Percentiles rank a stretch among this genome's conserved stretches.
These are phyloP conservation scores for Formicarius rufipectus DNA, from an alignment of 2,113 vertebrate genomes.

Conservation along the genomic window DNA sequence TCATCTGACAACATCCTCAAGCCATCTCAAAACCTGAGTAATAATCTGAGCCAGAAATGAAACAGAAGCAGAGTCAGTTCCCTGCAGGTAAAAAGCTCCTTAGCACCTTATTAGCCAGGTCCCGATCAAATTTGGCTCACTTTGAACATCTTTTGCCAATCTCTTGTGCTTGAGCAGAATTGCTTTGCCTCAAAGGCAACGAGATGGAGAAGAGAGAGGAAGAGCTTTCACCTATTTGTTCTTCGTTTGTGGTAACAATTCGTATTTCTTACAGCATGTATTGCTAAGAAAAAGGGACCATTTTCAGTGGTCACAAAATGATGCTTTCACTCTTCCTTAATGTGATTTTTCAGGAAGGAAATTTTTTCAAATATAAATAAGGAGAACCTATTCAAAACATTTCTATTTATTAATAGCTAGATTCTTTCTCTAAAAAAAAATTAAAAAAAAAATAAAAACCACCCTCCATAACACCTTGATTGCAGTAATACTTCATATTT, in stretches of 20 bases:
- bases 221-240: slow-evolving; percentile 39
- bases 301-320: slow-evolving; percentile 10
- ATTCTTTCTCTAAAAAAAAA: slow-evolving; percentile 49
- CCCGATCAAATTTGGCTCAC: not conserved
- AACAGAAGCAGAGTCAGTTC: not conserved
- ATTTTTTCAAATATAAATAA: slow-evolving; percentile 36
- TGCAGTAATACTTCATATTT: slow-evolving; percentile 53
- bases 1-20: not conserved
- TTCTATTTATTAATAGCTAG: slow-evolving; percentile 49
- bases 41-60: not conserved
- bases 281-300: slow-evolving; percentile 4
- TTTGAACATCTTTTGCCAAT: not conserved
- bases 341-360: slow-evolving; percentile 9
- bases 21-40: not conserved
- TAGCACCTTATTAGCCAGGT: not conserved
- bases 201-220: not conserved
- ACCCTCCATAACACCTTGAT: slow-evolving; percentile 21
- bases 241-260: slow-evolving; percentile 13
- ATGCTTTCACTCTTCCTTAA: not conserved
- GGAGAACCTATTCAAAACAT: slow-evolving; percentile 4
- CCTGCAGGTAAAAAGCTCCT: not conserved
- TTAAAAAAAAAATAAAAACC: not conserved
- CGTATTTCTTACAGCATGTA: slow-evolving; percentile 32
- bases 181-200: not conserved
- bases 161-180: not conserved